Percentiles rank a stretch among this genome's conserved stretches.
Conservation (phyloP, 1,140 invertebrate species). For the Heliconius hewitsoni region DNA sequence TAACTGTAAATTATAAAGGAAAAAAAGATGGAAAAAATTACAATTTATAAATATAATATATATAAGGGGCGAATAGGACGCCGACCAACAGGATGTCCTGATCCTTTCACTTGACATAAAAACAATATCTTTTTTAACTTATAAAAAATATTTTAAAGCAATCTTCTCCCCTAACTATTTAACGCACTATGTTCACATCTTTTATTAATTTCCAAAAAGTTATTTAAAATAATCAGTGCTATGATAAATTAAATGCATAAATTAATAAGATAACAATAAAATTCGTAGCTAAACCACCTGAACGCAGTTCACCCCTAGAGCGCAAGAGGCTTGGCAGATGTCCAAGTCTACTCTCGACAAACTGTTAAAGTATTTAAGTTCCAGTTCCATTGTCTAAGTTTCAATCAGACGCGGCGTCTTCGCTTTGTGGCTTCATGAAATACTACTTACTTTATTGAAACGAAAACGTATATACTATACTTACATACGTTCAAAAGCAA, state of each 20-base stretch:
- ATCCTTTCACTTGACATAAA: no score
- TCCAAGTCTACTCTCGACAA: constrained; percentile 42
- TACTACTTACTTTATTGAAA: constrained; percentile 22
- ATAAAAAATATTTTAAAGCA: no score
- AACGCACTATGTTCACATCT: no score
- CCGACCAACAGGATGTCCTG: no score
- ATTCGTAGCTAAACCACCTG: constrained; percentile 37
- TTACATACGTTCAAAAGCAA: not conserved
- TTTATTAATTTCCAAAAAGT: no score
- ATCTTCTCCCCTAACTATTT: no score
- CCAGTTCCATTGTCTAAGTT: constrained; percentile 49
- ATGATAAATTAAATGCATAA: not conserved
- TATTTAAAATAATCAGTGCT: not conserved
- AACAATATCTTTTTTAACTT: no score
- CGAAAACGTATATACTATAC: not conserved
- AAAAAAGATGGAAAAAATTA: no score
- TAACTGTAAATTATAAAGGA: no score
- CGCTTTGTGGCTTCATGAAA: constrained; percentile 28
- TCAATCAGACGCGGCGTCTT: constrained; percentile 43
- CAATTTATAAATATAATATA: no score
- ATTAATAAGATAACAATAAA: constrained; percentile 16
- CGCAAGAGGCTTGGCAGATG: constrained; percentile 38
- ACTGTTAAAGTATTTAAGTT: constrained; percentile 54
- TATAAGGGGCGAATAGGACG: no score
- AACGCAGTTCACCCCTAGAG: constrained; percentile 36